A percentile compares a stretch with the other conserved stretches of the same genome.
Conservation (phyloP, 2,113 vertebrate genomes). For the Tetraodon nigroviridis region DNA sequence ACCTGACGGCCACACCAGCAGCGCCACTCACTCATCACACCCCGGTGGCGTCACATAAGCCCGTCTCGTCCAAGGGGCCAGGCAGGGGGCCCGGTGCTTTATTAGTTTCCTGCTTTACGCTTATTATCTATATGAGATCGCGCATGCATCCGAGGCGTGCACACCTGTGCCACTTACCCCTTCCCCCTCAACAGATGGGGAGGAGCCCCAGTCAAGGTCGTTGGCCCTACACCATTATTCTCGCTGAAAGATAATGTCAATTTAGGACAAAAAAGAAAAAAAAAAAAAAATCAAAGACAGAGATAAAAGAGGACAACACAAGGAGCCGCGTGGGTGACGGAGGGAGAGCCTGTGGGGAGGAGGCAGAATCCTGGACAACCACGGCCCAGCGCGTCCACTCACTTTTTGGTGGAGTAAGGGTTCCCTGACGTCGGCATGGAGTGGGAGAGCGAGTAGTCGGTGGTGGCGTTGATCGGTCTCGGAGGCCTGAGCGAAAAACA, state of each 20-base stretch:
- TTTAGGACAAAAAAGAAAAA: conserved; percentile 56
- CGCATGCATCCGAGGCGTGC: conserved; percentile 45
- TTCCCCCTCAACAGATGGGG: conserved; percentile 91
- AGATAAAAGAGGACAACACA: conserved; percentile 16
- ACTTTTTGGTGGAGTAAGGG: conserved; percentile 95
- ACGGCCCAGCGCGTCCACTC: conserved; percentile 66
- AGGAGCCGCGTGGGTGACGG: conserved; percentile 31
- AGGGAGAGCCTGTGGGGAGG: conserved; percentile 36
- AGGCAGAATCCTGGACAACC: conserved; percentile 44
- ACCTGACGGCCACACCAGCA: neutral
- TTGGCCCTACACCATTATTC: conserved; percentile 82
- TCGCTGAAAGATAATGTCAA: conserved; percentile 80
- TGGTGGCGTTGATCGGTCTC: conserved; percentile 91
- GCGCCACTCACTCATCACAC: conserved; percentile 33
- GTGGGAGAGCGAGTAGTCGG: conserved; percentile 89
- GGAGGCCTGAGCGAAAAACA: conserved; percentile 82
- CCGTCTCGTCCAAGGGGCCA: conserved; percentile 25
- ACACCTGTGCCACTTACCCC: conserved; percentile 86
- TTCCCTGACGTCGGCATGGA: conserved; percentile 96
- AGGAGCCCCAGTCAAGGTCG: conserved; percentile 83
- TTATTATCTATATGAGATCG: conserved; percentile 45
- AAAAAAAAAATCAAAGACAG: conserved; percentile 14
- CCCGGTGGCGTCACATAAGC: conserved; percentile 2
- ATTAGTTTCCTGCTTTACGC: conserved; percentile 29
- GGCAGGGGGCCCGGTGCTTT: conserved; percentile 3